A percentile compares a stretch with the other conserved stretches of the same genome.
phyloP scores from a whole-genome alignment of 2,888 invertebrate genomes.

The Rhabditoides inermis region DNA sequence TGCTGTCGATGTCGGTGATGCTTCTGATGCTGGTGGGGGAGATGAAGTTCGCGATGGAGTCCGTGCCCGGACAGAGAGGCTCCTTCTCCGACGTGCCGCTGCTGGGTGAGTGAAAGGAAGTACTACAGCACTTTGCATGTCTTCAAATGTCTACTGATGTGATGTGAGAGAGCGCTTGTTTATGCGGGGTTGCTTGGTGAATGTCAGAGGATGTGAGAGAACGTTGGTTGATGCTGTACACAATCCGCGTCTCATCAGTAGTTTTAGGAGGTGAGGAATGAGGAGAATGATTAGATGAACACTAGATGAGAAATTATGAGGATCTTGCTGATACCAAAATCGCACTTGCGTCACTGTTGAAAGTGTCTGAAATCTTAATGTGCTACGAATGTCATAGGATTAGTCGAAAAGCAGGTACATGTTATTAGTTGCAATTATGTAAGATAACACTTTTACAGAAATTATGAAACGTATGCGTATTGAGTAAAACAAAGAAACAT shows the following conservation, averaged over 20 bases:
- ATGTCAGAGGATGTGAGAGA: too few relatives aligned
- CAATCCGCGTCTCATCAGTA: slow-evolving; percentile 2
- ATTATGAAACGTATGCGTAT: background rate
- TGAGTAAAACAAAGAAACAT: background rate
- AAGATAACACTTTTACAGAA: background rate
- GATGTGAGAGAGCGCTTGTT: too few relatives aligned
- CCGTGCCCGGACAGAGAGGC: slow-evolving; percentile 48
- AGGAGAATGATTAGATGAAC: too few relatives aligned
- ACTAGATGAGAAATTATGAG: too few relatives aligned
- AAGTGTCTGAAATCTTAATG: too few relatives aligned
- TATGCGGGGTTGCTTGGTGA: too few relatives aligned
- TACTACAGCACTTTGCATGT: background rate
- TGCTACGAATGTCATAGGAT: background rate
- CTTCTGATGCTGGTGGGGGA: slow-evolving; percentile 57
- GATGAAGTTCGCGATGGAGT: slow-evolving; percentile 54
- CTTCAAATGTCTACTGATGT: too few relatives aligned
- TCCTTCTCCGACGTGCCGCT: slow-evolving; percentile 57
- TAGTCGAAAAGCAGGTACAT: background rate
- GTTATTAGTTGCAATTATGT: background rate
- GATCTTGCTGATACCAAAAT: too few relatives aligned
- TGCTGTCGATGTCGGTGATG: slow-evolving; percentile 57
- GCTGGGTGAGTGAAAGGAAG: slow-evolving; percentile 51
- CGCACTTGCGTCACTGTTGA: too few relatives aligned
- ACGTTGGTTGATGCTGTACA: too few relatives aligned
- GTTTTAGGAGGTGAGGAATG: too few relatives aligned